Conservation (phyloP, 2,888 invertebrate species). For the Latrodectus elegans region DNA sequence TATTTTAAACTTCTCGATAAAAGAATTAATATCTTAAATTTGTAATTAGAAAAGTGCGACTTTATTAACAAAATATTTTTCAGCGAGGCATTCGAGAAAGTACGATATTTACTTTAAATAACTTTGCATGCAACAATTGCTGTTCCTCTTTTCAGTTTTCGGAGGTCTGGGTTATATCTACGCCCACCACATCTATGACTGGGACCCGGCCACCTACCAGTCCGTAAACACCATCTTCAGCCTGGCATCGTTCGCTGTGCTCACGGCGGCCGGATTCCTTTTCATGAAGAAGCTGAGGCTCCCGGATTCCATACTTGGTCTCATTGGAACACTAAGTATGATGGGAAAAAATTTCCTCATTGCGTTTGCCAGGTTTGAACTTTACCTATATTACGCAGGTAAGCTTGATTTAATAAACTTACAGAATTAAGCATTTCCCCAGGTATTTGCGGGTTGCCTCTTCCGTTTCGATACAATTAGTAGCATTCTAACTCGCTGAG, state of each 20-base stretch:
- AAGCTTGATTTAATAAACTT: background rate
- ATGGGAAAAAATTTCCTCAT: constrained; percentile 25
- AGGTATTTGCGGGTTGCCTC: too few species aligned
- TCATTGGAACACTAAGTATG: constrained; percentile 48
- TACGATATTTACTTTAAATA: background rate
- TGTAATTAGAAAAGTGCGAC: background rate
- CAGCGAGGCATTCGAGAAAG: background rate
- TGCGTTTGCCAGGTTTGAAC: constrained; percentile 24
- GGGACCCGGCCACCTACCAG: constrained; percentile 36
- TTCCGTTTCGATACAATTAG: too few species aligned
- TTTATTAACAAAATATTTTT: background rate
- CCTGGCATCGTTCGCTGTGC: background rate
- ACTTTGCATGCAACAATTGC: too few species aligned
- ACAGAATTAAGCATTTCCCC: too few species aligned
- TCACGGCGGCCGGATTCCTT: constrained; percentile 4
- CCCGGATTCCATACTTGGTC: constrained; percentile 29
- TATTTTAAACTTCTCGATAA: too few species aligned
- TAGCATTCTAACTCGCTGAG: too few species aligned
- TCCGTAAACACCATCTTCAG: constrained; percentile 19
- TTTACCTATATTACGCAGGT: constrained; percentile 52
- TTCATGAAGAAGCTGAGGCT: constrained; percentile 30
- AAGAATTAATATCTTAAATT: too few species aligned
- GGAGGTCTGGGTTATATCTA: constrained; percentile 31
- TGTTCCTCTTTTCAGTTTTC: constrained; percentile 41
- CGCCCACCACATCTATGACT: constrained; percentile 52